Evolutionary conservation across 2,797 vertebrate genomes (phyloP), one percentile per base, ranked within the genome.

Genomic region (Megaceryle alcyon): DNA sequence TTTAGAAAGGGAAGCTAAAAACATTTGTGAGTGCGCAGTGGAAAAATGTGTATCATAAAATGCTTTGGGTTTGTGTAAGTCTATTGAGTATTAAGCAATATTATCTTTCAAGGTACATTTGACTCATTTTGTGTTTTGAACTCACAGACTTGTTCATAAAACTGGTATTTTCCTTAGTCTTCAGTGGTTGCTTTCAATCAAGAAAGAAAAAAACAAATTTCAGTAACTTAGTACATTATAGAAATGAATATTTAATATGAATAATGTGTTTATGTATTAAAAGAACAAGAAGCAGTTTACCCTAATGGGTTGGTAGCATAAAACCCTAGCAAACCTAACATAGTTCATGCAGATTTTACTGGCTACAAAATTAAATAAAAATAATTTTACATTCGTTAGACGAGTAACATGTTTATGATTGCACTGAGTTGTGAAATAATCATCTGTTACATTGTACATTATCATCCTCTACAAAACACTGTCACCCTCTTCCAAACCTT

Each of bases 351-450:
- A 89, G 73, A 48, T 78, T 61, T 69, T 86, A 86, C 56, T 75
- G 0, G 22, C 9, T 72, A 71, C 39, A 86, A 91, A 94, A 87
- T 71, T 48, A 81, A 95, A 68, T 59, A 83, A 75, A 91, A 82
- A 66, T 63, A 56, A 57, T 87, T 85, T 89, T 48, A 51, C 61
- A 56, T 87, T 92, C 69, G 81, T 88, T 91, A 82, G 61, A 78
- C 19, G 86, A 78, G 28, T 61, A 65, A 68, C 16, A 22, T 26
- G 57, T 33, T 90, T 73, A 66, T 4, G 4, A 76, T 51, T 65
- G 65, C 46, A 90, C 31, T 26, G 49, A 63, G 22, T 28, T 72
- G 80, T 69, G 61, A 90, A 95, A 92, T 65, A 93, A 75, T 79
- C 35, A 78, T 79, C 39, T 65, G 43, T 41, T 79, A 60, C 2